These are phyloP conservation scores for Heterohyrax brucei DNA, from an alignment of 2,797 vertebrate species.

Conservation along the genomic window DNA sequence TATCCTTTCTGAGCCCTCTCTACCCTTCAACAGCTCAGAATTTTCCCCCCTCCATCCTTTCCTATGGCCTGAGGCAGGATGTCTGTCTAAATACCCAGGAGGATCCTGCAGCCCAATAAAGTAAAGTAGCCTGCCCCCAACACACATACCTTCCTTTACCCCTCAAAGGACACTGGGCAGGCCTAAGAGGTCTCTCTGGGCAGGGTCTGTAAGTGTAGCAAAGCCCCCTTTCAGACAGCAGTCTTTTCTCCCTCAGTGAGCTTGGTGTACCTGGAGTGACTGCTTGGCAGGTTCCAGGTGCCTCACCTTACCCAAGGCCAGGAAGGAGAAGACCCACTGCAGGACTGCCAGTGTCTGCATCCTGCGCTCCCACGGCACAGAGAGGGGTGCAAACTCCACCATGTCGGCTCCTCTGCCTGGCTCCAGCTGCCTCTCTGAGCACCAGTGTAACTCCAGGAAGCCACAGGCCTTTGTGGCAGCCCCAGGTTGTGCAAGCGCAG, in stretches of 20 bases:
- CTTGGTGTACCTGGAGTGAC: neutral
- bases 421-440: constrained; percentile 81
- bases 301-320: constrained; percentile 93
- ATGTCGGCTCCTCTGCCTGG: constrained; percentile 87
- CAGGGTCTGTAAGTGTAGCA: neutral
- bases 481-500: neutral
- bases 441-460: constrained; percentile 53
- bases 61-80: neutral
- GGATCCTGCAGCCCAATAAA: neutral
- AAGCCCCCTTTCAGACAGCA: neutral
- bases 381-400: constrained; percentile 93
- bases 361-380: constrained; percentile 91
- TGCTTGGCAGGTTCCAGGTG: neutral
- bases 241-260: neutral
- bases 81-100: neutral
- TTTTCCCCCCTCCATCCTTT: neutral
- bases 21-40: neutral
- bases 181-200: neutral
- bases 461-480: neutral
- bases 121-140: neutral
- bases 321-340: constrained; percentile 96
- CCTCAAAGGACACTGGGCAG: neutral
- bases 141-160: neutral
- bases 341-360: constrained; percentile 94
- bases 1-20: neutral